Base-by-base conservation (phyloP, 2,113 vertebrate species). In the Furnarius figulus region DNA sequence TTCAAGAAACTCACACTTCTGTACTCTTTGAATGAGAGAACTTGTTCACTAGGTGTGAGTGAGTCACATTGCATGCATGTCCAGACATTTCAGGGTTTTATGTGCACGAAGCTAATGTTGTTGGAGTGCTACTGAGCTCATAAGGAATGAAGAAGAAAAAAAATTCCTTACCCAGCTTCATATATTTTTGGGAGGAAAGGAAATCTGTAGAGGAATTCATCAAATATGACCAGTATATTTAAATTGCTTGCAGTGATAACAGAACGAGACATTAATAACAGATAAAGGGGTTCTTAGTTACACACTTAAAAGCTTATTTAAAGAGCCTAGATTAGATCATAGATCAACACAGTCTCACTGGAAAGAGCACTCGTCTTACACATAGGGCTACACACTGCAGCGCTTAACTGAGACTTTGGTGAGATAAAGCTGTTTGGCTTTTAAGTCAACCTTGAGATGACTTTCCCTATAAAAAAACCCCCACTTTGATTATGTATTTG, bases 11-110 rank as follows among this genome's bases (percentile, higher is more conserved):
- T 97, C 90, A 95, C 96, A 96, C 96, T 97, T 97, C 84, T 97
- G 68, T 55, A 78, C 87, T 50, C 85, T 94, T 95, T 81, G 81
- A 97, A 97, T 91, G 91, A 96, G 95, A 97, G 95, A 94, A 97
- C 92, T 86, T 95, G 93, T 95, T 98, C 91, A 46, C 91, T 95
- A 97, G 97, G 97, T 98, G 95, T 97, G 97, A 98, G 96, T 97
- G 97, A 98, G 95, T 98, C 98, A 97, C 87, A 81, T 52, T 81
- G 81, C 72, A 78, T 86, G 53, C 95, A 89, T 96, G 95, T 94
- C 94, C 94, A 97, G 97, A 94, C 95, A 35, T 95, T 94, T 82
- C n/a, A 27, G 80, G 52, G 72, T 82, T 98, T 97, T 97, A 97
- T 95, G 83, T 93, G 80, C 56, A 24, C 35, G 81, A 90, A 70